These are phyloP conservation scores for Balaenoptera acutorostrata DNA, from an alignment of 2,113 vertebrate species.

Conservation along the genomic window DNA sequence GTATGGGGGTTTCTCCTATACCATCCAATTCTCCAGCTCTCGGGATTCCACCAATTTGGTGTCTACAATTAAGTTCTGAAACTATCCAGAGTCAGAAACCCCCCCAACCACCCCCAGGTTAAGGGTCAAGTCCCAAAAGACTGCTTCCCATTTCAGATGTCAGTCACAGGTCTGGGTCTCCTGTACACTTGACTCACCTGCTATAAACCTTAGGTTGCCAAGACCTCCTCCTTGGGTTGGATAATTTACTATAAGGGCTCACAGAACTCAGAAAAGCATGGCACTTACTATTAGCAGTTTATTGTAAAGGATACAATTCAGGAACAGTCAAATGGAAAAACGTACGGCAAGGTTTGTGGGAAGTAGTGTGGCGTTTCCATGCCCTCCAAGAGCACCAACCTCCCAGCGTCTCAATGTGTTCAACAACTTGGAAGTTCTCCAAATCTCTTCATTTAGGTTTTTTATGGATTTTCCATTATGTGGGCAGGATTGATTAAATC, in stretches of 20 bases:
- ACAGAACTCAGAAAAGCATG: background rate
- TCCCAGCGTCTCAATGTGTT: background rate
- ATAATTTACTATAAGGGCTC: background rate
- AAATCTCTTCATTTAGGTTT: background rate
- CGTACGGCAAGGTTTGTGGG: background rate
- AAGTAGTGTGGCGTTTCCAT: too few species aligned
- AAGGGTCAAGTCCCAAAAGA: background rate
- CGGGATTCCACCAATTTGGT: background rate
- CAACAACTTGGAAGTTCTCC: background rate
- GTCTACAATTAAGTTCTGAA: background rate
- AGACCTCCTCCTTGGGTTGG: background rate
- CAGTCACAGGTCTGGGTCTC: background rate
- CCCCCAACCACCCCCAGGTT: too few species aligned
- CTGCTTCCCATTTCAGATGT: background rate
- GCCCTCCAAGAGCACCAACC: accelerated
- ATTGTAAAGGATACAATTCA: background rate
- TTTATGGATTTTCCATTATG: background rate
- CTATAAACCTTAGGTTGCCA: background rate
- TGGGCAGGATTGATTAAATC: background rate
- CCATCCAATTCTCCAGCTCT: background rate
- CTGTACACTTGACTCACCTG: background rate
- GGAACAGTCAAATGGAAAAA: background rate
- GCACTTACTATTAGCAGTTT: background rate
- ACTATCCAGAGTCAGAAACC: background rate
- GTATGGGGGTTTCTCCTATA: background rate